Evolutionary conservation across 2,797 vertebrate genomes (phyloP).

Genomic region (Peromyscus aztecus): DNA sequence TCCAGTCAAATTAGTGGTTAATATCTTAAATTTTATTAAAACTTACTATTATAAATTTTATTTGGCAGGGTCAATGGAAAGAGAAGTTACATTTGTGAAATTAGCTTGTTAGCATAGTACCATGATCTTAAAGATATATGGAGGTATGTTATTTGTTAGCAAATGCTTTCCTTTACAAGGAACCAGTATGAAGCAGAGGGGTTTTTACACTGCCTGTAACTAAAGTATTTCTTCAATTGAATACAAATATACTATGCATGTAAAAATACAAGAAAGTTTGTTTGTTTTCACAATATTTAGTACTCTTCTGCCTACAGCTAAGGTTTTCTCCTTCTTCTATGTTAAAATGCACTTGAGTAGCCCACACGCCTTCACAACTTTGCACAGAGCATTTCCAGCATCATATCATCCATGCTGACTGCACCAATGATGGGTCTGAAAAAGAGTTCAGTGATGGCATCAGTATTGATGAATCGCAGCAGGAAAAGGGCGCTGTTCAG

Average conservation of each 20-base stretch:
- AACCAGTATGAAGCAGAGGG: constrained; percentile 71
- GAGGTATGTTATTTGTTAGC: constrained; percentile 14
- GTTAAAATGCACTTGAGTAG: constrained; percentile 56
- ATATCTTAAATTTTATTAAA: constrained; percentile 60
- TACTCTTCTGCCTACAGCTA: constrained; percentile 75
- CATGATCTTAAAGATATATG: background rate
- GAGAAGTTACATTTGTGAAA: constrained; percentile 42
- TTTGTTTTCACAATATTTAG: constrained; percentile 87
- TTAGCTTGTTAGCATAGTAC: constrained; percentile 34
- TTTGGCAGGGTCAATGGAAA: constrained; percentile 28
- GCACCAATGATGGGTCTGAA: constrained; percentile 96
- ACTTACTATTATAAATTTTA: constrained; percentile 59
- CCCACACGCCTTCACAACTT: constrained; percentile 87
- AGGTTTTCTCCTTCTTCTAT: constrained; percentile 64
- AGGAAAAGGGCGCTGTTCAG: constrained; percentile 95
- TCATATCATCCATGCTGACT: constrained; percentile 98
- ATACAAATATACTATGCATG: constrained; percentile 96
- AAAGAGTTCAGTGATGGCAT: constrained; percentile 95
- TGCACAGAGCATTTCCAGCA: constrained; percentile 98
- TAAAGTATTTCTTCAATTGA: constrained; percentile 87
- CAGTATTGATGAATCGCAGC: constrained; percentile 94
- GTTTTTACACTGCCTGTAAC: constrained; percentile 72
- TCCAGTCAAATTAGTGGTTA: constrained; percentile 55
- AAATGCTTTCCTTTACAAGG: constrained; percentile 44
- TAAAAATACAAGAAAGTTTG: constrained; percentile 96